These are phyloP conservation scores for Rhinoraja longicauda DNA, from an alignment of 2,797 vertebrate genomes.

Conservation along the genomic window DNA sequence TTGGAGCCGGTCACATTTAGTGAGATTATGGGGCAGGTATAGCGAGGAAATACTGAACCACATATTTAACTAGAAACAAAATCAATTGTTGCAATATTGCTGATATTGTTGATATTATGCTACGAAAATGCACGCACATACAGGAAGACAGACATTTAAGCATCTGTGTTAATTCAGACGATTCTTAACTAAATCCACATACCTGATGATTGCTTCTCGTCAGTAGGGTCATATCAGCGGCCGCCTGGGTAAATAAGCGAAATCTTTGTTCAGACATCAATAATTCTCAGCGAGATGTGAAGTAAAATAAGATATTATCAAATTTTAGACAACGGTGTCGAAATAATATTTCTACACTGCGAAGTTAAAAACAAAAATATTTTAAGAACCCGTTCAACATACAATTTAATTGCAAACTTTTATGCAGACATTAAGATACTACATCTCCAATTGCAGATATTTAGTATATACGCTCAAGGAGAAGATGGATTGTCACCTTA, in stretches of 20 bases:
- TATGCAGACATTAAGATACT: not conserved
- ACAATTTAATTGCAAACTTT: not conserved
- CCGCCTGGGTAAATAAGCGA: not conserved
- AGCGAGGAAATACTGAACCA: too few species aligned
- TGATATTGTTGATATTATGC: too few species aligned
- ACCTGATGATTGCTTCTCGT: not conserved
- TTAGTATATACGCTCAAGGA: not conserved
- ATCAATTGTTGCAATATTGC: not conserved
- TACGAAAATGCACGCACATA: not conserved
- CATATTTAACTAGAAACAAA: too few species aligned
- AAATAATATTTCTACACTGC: not conserved
- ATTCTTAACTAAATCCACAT: not conserved
- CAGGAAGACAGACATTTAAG: not conserved
- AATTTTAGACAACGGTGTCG: not conserved
- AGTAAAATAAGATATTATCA: not conserved
- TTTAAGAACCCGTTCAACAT: not conserved
- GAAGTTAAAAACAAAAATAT: not conserved
- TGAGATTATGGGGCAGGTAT: not conserved
- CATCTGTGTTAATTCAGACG: not conserved
- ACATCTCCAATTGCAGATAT: too few species aligned
- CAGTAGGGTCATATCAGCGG: not conserved
- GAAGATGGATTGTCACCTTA: too few species aligned
- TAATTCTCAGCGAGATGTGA: not conserved
- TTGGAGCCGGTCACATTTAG: not conserved
- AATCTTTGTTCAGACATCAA: not conserved